These are phyloP conservation scores for Solen grandis DNA, from an alignment of 1,140 invertebrate genomes.

Conservation along the genomic window DNA sequence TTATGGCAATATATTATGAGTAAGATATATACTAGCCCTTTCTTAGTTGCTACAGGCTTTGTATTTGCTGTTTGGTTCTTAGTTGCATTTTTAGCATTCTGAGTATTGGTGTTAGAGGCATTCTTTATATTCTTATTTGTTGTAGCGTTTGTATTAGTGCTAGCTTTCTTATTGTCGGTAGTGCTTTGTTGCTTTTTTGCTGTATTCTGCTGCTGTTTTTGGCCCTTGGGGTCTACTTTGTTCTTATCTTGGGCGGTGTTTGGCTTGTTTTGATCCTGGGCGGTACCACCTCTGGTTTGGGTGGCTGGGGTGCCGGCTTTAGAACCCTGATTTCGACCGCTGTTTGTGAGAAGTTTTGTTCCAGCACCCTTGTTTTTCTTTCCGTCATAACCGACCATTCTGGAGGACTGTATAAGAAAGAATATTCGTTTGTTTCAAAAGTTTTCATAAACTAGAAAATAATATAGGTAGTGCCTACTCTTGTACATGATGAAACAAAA, in stretches of 20 bases:
- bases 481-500: too few relatives aligned
- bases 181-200: conserved; percentile 35
- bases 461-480: too few relatives aligned
- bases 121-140: background rate
- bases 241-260: background rate
- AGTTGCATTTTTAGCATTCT: background rate
- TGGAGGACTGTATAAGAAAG: conserved; percentile 20
- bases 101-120: background rate
- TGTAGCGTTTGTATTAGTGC: background rate
- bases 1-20: too few relatives aligned
- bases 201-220: conserved; percentile 24
- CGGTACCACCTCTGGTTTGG: background rate
- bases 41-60: background rate
- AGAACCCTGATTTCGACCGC: background rate
- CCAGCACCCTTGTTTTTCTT: conserved; percentile 10
- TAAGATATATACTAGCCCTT: too few relatives aligned
- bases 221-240: conserved; percentile 17
- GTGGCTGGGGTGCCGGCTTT: background rate
- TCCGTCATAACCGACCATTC: conserved; percentile 30
- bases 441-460: too few relatives aligned
- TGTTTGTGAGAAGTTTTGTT: background rate
- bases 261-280: background rate
- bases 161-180: background rate
- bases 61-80: background rate
- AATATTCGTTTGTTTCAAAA: too few relatives aligned